Conservation (phyloP, 2,797 vertebrate species). For the Poecilia velifera region DNA sequence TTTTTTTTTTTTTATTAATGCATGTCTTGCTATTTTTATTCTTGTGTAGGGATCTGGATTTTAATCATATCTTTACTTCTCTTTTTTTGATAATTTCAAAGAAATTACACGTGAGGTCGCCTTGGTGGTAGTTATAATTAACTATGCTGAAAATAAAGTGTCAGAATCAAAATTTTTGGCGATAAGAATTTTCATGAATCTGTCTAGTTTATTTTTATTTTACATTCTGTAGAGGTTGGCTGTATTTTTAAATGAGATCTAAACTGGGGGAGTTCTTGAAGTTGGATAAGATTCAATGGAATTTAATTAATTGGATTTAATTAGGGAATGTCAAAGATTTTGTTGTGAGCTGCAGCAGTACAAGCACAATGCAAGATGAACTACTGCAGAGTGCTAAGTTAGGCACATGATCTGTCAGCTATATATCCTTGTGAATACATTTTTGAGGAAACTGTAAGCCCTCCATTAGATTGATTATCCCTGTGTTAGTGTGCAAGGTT, state of each 20-base stretch:
- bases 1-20: background rate
- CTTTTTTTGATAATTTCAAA: background rate
- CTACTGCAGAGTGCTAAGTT: background rate
- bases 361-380: background rate
- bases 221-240: background rate
- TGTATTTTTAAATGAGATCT: background rate
- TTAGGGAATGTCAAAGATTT: background rate
- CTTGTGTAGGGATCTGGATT: no score
- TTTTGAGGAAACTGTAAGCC: background rate
- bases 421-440: background rate
- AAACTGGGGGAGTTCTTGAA: background rate
- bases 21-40: background rate
- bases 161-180: background rate
- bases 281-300: background rate
- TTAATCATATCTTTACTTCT: background rate
- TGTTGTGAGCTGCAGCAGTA: background rate
- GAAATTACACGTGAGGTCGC: background rate
- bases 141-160: background rate
- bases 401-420: background rate
- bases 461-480: background rate
- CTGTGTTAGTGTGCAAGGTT: background rate
- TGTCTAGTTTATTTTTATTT: background rate
- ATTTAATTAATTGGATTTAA: background rate
- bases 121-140: background rate
- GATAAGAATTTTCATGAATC: background rate